Evolutionary conservation across 2,888 invertebrate species (phyloP).

Genomic region (Miltochrista miniata): DNA sequence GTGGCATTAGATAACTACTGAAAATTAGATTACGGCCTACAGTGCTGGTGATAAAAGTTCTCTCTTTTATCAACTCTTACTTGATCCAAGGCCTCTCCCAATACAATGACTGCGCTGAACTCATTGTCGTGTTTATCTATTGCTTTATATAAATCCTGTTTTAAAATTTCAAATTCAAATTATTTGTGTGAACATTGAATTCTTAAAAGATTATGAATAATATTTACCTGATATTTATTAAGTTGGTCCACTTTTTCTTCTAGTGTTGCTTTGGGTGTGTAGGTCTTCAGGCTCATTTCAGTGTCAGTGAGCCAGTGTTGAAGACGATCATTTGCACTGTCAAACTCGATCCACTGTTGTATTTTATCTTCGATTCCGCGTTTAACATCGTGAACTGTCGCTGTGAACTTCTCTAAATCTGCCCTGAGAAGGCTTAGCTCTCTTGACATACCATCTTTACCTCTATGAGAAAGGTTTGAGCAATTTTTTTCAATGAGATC

Average conservation of each 20-base stretch:
- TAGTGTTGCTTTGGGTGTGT: slow-evolving; percentile 90
- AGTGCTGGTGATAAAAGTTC: slow-evolving; percentile 57
- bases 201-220: slow-evolving; percentile 1
- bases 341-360: slow-evolving; percentile 96
- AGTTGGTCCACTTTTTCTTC: slow-evolving; percentile 96
- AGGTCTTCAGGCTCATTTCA: slow-evolving; percentile 93
- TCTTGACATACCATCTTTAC: slow-evolving; percentile 92
- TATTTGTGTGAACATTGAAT: not conserved
- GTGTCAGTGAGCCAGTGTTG: slow-evolving; percentile 93
- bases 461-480: slow-evolving; percentile 89
- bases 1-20: slow-evolving; percentile 75
- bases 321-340: slow-evolving; percentile 91
- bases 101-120: slow-evolving; percentile 88
- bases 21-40: slow-evolving; percentile 75
- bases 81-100: slow-evolving; percentile 93
- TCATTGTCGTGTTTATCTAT: slow-evolving; percentile 88
- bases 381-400: slow-evolving; percentile 90
- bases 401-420: slow-evolving; percentile 92
- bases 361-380: slow-evolving; percentile 92
- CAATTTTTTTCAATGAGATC: slow-evolving; percentile 89
- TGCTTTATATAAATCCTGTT: slow-evolving; percentile 90
- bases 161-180: slow-evolving; percentile 60
- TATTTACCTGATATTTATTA: slow-evolving; percentile 93
- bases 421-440: slow-evolving; percentile 91
- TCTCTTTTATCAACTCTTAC: slow-evolving; percentile 83